phyloP scores from a whole-genome alignment of 2,797 vertebrate species.

The Pseudomugil gertrudae region DNA sequence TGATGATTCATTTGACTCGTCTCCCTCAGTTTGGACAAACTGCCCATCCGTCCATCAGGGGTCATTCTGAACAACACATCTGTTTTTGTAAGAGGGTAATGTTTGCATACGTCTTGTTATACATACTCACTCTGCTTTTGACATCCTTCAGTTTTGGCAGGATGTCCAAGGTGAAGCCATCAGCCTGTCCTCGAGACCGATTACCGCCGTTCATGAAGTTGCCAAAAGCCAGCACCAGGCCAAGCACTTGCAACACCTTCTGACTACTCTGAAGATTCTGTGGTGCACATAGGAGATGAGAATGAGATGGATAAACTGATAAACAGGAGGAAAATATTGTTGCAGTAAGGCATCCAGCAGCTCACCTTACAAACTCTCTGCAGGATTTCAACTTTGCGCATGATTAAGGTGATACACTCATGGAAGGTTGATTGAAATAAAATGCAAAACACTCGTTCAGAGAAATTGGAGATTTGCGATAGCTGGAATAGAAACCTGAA shows the following conservation, averaged over 20 bases:
- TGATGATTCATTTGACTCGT: background rate
- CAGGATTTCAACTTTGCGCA: conserved; percentile 90
- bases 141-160: conserved; percentile 98
- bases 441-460: conserved; percentile 96
- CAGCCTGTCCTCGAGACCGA: conserved; percentile 93
- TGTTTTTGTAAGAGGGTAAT: conserved; percentile 10
- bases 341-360: conserved; percentile 3
- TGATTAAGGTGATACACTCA: conserved; percentile 89
- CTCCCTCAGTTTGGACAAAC: background rate
- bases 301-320: conserved; percentile 16
- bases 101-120: conserved; percentile 32
- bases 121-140: conserved; percentile 92
- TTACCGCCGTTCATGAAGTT: conserved; percentile 99
- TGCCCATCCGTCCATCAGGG: background rate
- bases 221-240: conserved; percentile 94
- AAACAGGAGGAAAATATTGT: conserved; percentile 6
- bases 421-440: conserved; percentile 94
- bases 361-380: conserved; percentile 93
- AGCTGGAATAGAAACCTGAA: conserved; percentile 94
- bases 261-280: conserved; percentile 87
- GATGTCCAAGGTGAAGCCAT: conserved; percentile 96
- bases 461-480: conserved; percentile 95
- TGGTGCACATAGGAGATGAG: conserved; percentile 11
- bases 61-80: conserved; percentile 25
- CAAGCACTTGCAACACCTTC: conserved; percentile 88